These are phyloP conservation scores for Aplodontia rufa DNA, from an alignment of 2,113 vertebrate genomes.

Conservation along the genomic window DNA sequence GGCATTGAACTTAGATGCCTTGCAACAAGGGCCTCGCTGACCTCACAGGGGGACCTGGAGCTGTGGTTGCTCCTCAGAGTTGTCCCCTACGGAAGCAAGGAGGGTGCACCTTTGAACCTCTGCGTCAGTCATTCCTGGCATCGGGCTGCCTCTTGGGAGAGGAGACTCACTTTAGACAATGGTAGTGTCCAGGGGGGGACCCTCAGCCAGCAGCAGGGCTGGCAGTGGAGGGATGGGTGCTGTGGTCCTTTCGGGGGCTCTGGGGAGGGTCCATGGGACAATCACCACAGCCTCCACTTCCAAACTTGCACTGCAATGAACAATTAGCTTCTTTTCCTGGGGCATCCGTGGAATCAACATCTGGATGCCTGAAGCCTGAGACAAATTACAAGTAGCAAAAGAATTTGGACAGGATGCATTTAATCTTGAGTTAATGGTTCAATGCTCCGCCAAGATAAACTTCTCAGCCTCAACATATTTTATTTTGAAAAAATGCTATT, in stretches of 20 bases:
- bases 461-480: constrained; percentile 83
- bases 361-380: constrained; percentile 82
- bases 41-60: background rate
- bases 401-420: constrained; percentile 88
- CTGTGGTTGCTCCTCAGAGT: background rate
- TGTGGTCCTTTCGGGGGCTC: background rate
- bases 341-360: constrained; percentile 77
- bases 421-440: constrained; percentile 85
- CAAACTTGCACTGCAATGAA: background rate
- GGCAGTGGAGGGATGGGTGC: background rate
- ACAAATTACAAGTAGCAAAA: constrained; percentile 83
- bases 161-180: background rate
- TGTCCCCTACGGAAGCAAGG: background rate
- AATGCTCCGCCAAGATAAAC: constrained; percentile 86
- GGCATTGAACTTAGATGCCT: background rate
- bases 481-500: constrained; percentile 83
- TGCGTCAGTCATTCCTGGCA: background rate
- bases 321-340: constrained; percentile 59
- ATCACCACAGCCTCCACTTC: background rate
- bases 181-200: background rate
- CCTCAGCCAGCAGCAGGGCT: background rate
- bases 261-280: background rate
- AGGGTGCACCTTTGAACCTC: too few species aligned
- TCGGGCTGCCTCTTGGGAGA: background rate
- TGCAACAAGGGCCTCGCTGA: background rate